Evolutionary conservation across 2,113 vertebrate genomes (phyloP).

Genomic region (Bothrops jararaca): DNA sequence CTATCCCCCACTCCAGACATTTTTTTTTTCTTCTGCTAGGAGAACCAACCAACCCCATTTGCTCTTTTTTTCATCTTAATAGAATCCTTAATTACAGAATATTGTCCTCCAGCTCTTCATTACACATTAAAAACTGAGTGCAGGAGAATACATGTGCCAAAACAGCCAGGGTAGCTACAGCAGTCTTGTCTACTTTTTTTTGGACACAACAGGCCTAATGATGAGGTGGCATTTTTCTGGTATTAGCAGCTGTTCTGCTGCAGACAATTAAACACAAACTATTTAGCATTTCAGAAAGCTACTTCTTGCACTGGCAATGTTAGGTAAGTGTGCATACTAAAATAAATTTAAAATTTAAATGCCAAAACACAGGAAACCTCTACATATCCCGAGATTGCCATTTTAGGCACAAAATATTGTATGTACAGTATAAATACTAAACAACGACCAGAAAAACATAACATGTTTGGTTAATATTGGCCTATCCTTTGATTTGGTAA

Average conservation of each 20-base stretch:
- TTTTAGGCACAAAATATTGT: constrained; percentile 5
- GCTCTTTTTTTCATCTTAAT: constrained; percentile 98
- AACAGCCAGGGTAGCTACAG: constrained; percentile 72
- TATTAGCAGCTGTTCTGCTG: constrained; percentile 70
- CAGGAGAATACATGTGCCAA: constrained; percentile 68
- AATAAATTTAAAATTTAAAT: constrained; percentile 65
- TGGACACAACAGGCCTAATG: constrained; percentile 66
- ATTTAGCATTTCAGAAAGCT: constrained; percentile 66
- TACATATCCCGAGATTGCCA: constrained; percentile 51
- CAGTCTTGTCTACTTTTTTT: constrained; percentile 68
- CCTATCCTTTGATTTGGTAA: constrained; percentile 11
- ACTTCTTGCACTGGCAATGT: constrained; percentile 62
- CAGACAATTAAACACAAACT: constrained; percentile 72
- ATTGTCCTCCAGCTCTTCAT: constrained; percentile 94
- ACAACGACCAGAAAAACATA: neutral
- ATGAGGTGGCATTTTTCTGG: constrained; percentile 73
- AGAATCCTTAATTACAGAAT: constrained; percentile 99
- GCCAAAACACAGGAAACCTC: constrained; percentile 56
- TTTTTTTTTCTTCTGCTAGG: constrained; percentile 79
- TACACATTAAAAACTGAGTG: constrained; percentile 76
- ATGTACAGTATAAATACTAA: neutral
- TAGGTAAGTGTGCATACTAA: constrained; percentile 64
- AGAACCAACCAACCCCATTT: constrained; percentile 98
- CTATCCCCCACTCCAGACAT: constrained; percentile 75
- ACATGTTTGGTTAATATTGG: neutral